Conservation (phyloP, 2,888 invertebrate species). For the Troides aeacus region DNA sequence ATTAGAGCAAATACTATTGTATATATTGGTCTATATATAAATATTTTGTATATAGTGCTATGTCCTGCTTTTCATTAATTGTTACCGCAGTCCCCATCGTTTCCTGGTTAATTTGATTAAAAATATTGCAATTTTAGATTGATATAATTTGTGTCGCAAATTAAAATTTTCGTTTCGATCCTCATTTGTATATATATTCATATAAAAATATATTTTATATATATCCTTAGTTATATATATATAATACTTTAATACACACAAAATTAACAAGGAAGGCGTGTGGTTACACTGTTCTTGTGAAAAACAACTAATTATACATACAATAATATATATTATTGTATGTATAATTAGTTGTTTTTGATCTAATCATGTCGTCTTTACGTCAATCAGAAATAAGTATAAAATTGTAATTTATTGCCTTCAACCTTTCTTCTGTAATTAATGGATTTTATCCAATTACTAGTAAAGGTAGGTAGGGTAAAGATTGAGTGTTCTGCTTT, state of each 20-base stretch:
- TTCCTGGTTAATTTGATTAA: background rate
- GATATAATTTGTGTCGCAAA: too few relatives aligned
- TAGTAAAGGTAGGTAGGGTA: background rate
- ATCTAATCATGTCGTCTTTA: background rate
- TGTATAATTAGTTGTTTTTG: too few relatives aligned
- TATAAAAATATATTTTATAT: too few relatives aligned
- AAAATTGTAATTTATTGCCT: too few relatives aligned
- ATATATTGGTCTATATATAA: background rate
- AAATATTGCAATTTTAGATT: background rate
- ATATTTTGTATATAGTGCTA: background rate
- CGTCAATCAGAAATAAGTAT: too few relatives aligned
- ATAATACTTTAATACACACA: background rate
- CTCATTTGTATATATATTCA: too few relatives aligned
- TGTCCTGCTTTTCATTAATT: background rate
- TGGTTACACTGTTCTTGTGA: too few relatives aligned
- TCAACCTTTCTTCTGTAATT: too few relatives aligned
- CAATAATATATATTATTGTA: too few relatives aligned
- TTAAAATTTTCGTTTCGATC: too few relatives aligned
- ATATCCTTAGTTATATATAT: too few relatives aligned
- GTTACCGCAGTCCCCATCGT: background rate
- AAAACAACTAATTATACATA: too few relatives aligned
- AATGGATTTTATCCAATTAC: background rate
- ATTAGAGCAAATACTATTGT: background rate
- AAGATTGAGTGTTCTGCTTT: background rate
- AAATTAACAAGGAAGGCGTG: background rate